Evolutionary conservation across 1,140 invertebrate genomes (phyloP), one percentile per base, ranked within the genome.

Genomic region (Trichogramma pretiosum): DNA sequence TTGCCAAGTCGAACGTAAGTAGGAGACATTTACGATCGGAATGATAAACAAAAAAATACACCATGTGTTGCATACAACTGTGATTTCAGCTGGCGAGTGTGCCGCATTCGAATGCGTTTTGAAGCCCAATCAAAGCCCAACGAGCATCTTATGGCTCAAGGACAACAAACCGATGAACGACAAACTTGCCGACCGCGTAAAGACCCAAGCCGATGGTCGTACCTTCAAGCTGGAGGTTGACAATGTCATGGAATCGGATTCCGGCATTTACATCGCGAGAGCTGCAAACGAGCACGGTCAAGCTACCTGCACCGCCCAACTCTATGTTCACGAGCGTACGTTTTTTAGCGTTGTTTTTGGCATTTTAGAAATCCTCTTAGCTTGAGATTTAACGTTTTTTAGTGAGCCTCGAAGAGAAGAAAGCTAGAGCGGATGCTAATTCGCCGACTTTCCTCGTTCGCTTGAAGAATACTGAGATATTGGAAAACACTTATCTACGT

Each of bases 251-350:
- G 84, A 85, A 44, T 79, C 80, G 26, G 94, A 98, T 70, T 79
- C 81, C 2, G 94, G 93, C 13, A 77, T 90, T 17, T 99, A 98
- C 63, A 93, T 89, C 1, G 90, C 89, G 39, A 78, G 87, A 28
- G 93, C 91, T n/a, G 81, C 80, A 34, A 93, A 93, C 62, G 72
- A 74, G 1, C 80, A 84, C 24, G 86, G 89, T 24, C 84, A 83
- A 56, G 78, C 86, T 7, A 81, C 82, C 41, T 89, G 87, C 62
- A 89, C 87, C 28, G 87, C 88, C 35, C 85, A 89, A 62, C 77
- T 93, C 41, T 76, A 87, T 43, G 87, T 93, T 36, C 83, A 89
- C 61, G 77, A 87, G 78, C 68, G 87, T 90, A 76, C 79, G 80
- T 77, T 28, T 28, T 28, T 28, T 7, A 5, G 5, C 11, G 24